Percentiles rank a stretch among this genome's conserved stretches.
Conservation (phyloP, 2,113 vertebrate genomes). For the Reinhardtius hippoglossoides region DNA sequence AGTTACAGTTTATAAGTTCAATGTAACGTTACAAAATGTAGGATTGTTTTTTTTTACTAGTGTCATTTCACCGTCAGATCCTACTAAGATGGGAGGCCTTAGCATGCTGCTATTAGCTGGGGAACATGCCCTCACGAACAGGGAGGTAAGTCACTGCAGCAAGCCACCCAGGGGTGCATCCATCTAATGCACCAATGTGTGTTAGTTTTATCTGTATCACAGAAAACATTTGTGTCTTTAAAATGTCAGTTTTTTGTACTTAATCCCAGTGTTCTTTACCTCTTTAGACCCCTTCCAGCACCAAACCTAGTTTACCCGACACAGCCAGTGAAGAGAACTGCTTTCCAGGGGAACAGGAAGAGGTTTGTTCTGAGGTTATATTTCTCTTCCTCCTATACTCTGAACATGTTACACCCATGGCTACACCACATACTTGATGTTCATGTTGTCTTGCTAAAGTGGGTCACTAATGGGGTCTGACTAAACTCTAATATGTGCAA, state of each 20-base stretch:
- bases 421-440: neutral
- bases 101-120: slow-evolving; percentile 98
- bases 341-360: slow-evolving; percentile 59
- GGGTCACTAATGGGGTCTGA: neutral
- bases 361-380: slow-evolving; percentile 62
- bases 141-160: slow-evolving; percentile 87
- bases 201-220: neutral
- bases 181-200: slow-evolving; percentile 3
- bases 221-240: neutral
- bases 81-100: slow-evolving; percentile 97
- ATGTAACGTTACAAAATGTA: neutral
- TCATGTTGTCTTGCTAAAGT: neutral
- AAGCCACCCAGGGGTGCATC: slow-evolving; percentile 2
- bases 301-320: slow-evolving; percentile 69
- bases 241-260: neutral
- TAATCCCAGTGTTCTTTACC: neutral
- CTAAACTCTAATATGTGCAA: no score
- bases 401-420: neutral
- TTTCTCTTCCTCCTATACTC: neutral
- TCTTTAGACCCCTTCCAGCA: slow-evolving; percentile 76
- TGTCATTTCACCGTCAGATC: slow-evolving; percentile 82
- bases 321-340: slow-evolving; percentile 64
- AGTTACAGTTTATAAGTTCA: neutral
- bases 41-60: slow-evolving; percentile 1
- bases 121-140: slow-evolving; percentile 93